Conservation (phyloP, 2,113 vertebrate species). For the Tyto alba region DNA sequence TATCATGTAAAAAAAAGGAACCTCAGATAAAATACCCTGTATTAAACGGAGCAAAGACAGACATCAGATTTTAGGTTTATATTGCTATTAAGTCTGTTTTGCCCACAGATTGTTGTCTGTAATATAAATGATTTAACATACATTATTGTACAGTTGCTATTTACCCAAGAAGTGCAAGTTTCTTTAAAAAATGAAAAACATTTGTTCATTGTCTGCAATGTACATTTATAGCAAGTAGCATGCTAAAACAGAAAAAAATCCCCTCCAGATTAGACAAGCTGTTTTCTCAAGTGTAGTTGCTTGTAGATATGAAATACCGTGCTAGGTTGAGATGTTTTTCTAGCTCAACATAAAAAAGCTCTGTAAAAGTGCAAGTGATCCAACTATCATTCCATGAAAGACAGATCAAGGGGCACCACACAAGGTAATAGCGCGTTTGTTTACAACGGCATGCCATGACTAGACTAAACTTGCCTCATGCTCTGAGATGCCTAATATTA, state of each 20-base stretch:
- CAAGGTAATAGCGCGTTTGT: slow-evolving; percentile 26
- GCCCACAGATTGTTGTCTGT: not conserved
- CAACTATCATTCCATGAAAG: not conserved
- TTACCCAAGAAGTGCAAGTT: not conserved
- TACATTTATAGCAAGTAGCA: not conserved
- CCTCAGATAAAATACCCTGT: not conserved
- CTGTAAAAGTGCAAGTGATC: not conserved
- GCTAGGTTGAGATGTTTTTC: not conserved
- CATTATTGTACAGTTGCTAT: not conserved
- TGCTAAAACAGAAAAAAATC: not conserved
- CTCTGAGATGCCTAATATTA: not conserved
- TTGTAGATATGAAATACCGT: not conserved
- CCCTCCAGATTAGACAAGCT: not conserved
- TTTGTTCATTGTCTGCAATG: not conserved
- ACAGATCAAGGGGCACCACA: not conserved
- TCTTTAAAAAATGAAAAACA: not conserved
- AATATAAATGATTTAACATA: not conserved
- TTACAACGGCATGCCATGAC: slow-evolving; percentile 3
- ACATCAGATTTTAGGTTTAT: not conserved
- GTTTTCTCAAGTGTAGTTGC: not conserved
- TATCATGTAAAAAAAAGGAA: not conserved
- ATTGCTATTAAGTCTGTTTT: not conserved
- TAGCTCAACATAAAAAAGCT: not conserved
- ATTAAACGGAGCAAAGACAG: not conserved
- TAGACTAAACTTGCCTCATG: not conserved